Percentiles rank a stretch among this genome's conserved stretches.
Conservation (phyloP, 2,888 invertebrate species). For the Blastobasis adustella region DNA sequence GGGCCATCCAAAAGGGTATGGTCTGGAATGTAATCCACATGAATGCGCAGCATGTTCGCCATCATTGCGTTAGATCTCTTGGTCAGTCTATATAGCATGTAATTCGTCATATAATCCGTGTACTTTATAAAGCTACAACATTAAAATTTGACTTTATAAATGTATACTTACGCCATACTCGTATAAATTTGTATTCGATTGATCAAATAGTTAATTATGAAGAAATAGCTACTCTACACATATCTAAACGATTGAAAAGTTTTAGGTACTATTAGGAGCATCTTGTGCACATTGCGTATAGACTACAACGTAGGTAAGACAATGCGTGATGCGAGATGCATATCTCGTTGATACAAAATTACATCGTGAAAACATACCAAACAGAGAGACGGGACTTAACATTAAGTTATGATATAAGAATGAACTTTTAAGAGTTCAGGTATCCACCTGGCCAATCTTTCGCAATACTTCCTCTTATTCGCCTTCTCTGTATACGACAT, state of each 20-base stretch:
- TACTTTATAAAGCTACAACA: conserved; percentile 79
- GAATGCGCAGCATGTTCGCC: conserved; percentile 67
- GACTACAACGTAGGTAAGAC: no score
- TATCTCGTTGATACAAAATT: no score
- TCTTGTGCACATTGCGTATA: no score
- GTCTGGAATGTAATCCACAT: conserved; percentile 70
- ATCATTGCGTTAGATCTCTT: conserved; percentile 77
- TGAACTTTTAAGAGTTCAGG: no score
- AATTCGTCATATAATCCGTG: conserved; percentile 82
- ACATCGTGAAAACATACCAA: no score
- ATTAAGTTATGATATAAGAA: no score
- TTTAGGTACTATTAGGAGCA: no score
- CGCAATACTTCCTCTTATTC: conserved; percentile 87
- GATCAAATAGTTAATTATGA: no score
- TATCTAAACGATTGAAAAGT: no score
- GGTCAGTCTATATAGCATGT: conserved; percentile 79
- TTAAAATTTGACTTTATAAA: neutral
- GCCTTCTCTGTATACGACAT: conserved; percentile 93
- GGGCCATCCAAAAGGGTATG: conserved; percentile 45
- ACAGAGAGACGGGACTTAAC: no score
- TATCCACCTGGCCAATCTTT: conserved; percentile 84
- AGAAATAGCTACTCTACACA: no score
- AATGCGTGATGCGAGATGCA: no score
- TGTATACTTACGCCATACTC: neutral
- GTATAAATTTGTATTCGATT: neutral